Conservation (phyloP, 2,113 vertebrate genomes). For the Pyxicephalus adspersus region DNA sequence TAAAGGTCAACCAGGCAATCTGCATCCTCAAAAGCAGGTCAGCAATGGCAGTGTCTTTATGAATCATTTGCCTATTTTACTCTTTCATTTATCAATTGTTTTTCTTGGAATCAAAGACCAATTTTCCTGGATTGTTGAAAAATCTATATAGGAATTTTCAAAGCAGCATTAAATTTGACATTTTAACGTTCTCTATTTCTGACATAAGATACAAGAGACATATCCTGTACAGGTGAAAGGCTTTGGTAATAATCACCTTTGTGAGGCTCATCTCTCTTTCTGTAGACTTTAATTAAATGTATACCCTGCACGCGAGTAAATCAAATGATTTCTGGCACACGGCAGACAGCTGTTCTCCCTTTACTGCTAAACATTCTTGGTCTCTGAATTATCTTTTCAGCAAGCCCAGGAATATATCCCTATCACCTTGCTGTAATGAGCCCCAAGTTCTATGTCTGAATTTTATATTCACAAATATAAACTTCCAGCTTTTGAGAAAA, state of each 20-base stretch:
- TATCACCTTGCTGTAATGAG: not conserved
- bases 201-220: not conserved
- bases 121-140: too few relatives aligned
- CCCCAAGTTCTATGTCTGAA: not conserved
- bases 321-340: conserved; percentile 2
- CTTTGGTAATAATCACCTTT: not conserved
- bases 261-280: not conserved
- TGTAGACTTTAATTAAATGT: conserved; percentile 20
- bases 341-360: not conserved
- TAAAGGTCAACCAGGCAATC: too few relatives aligned
- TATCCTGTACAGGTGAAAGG: not conserved
- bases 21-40: too few relatives aligned
- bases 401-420: not conserved
- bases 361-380: not conserved
- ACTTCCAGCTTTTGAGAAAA: too few relatives aligned
- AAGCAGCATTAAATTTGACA: not conserved
- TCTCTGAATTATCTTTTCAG: conserved; percentile 7
- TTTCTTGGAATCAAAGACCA: too few relatives aligned
- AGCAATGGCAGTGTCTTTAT: too few relatives aligned
- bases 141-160: too few relatives aligned
- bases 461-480: not conserved
- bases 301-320: not conserved
- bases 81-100: too few relatives aligned
- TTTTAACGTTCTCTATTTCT: not conserved
- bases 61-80: too few relatives aligned